These are phyloP conservation scores for Smittia sp. DNA, from an alignment of 2,888 invertebrate species.

Conservation along the genomic window DNA sequence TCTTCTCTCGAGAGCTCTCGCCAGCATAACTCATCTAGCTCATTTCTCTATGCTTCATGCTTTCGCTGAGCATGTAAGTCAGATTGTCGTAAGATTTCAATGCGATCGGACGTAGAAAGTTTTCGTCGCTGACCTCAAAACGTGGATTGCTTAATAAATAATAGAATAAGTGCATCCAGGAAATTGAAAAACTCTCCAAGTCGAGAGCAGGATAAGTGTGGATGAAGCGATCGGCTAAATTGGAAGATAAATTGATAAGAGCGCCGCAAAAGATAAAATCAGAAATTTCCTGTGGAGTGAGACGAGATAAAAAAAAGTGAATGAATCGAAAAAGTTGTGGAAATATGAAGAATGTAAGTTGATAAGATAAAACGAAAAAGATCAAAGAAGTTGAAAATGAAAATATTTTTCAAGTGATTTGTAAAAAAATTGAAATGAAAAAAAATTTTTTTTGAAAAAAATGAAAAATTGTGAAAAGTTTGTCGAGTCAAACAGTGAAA, in stretches of 20 bases:
- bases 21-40: not conserved
- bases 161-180: constrained; percentile 10
- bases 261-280: not conserved
- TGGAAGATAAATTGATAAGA: not conserved
- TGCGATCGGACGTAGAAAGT: constrained; percentile 25
- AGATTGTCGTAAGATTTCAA: constrained; percentile 29
- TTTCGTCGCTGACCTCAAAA: constrained; percentile 27
- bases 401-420: not conserved
- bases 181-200: not conserved
- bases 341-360: not conserved
- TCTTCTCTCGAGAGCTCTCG: not conserved
- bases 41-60: constrained; percentile 3
- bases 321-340: not conserved
- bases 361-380: not conserved
- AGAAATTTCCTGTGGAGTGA: not conserved
- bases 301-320: constrained; percentile 4
- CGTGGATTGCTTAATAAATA: constrained; percentile 31
- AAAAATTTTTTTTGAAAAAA: not conserved
- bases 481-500: not conserved
- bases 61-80: constrained; percentile 1
- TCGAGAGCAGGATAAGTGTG: not conserved
- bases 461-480: not conserved
- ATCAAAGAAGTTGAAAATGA: not conserved
- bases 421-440: not conserved
- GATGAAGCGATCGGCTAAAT: not conserved